These are phyloP conservation scores for Drosophila nasuta DNA, from an alignment of 1,140 invertebrate species.

Conservation along the genomic window DNA sequence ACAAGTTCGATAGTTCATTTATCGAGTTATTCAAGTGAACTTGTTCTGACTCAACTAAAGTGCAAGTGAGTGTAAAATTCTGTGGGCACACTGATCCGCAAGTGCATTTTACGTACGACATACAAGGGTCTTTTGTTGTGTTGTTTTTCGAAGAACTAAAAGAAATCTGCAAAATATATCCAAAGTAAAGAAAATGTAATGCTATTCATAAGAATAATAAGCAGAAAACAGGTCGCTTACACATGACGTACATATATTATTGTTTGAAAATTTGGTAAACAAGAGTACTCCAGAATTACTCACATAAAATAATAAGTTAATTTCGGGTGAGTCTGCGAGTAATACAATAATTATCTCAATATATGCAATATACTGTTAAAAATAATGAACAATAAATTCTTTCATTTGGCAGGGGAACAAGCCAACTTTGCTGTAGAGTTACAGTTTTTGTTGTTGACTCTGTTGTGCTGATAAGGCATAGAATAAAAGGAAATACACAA, in stretches of 20 bases:
- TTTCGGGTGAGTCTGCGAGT: constrained; percentile 20
- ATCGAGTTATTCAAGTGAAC: neutral
- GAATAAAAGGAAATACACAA: constrained; percentile 9
- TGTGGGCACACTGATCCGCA: neutral
- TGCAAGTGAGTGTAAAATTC: constrained; percentile 24
- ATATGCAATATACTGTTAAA: neutral
- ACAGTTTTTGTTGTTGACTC: neutral
- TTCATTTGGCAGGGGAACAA: neutral
- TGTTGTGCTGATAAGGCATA: constrained; percentile 33
- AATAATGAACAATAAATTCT: constrained; percentile 11
- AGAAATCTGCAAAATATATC: neutral
- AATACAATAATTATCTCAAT: neutral
- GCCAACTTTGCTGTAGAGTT: neutral
- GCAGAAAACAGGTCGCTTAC: neutral
- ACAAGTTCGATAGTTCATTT: neutral
- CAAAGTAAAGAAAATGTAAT: neutral
- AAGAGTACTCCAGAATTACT: constrained; percentile 3
- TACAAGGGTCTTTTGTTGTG: constrained; percentile 28
- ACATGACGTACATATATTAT: constrained; percentile 16
- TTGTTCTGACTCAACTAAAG: constrained; percentile 8
- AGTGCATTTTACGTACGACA: constrained; percentile 40
- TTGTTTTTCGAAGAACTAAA: neutral
- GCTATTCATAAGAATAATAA: neutral
- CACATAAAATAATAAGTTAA: neutral
- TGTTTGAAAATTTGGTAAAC: constrained; percentile 13